Evolutionary conservation across 2,797 vertebrate species (phyloP).

Genomic region (Lycodopsis pacificus): DNA sequence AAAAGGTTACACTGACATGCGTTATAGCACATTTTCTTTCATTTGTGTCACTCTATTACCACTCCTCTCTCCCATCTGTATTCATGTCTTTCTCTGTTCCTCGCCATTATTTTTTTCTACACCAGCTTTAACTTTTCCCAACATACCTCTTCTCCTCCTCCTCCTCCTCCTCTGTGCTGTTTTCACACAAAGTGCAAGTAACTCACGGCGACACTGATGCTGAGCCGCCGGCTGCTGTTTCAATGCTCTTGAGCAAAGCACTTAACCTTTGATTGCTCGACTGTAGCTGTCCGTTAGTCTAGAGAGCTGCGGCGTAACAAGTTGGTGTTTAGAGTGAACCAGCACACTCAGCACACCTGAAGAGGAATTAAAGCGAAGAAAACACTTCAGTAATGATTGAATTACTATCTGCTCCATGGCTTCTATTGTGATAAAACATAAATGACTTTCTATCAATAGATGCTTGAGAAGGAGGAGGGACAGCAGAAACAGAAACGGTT

Average conservation of each 20-base stretch:
- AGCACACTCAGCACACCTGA: slow-evolving; percentile 34
- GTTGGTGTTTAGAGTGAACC: slow-evolving; percentile 30
- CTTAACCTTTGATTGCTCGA: slow-evolving; percentile 16
- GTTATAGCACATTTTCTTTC: slow-evolving; percentile 35
- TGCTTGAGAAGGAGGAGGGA: neutral
- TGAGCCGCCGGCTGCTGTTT: slow-evolving; percentile 5
- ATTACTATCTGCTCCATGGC: slow-evolving; percentile 55
- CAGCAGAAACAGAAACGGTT: too few species aligned
- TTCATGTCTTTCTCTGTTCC: neutral
- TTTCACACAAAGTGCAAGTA: neutral
- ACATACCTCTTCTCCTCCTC: neutral
- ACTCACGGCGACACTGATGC: neutral
- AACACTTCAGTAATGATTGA: slow-evolving; percentile 50
- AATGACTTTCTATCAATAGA: slow-evolving; percentile 19
- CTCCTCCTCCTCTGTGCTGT: neutral
- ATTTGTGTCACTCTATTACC: slow-evolving; percentile 16
- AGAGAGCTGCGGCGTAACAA: slow-evolving; percentile 12
- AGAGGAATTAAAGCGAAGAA: slow-evolving; percentile 38
- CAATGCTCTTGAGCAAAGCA: slow-evolving; percentile 23
- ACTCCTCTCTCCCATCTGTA: neutral
- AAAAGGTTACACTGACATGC: slow-evolving; percentile 62
- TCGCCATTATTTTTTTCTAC: neutral
- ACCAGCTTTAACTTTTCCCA: neutral
- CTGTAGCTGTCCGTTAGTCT: slow-evolving; percentile 17
- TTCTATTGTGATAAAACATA: slow-evolving; percentile 48